A percentile compares a stretch with the other conserved stretches of the same genome.
These are phyloP conservation scores for Drosophila paracracens DNA, from an alignment of 2,888 invertebrate species.

Conservation along the genomic window DNA sequence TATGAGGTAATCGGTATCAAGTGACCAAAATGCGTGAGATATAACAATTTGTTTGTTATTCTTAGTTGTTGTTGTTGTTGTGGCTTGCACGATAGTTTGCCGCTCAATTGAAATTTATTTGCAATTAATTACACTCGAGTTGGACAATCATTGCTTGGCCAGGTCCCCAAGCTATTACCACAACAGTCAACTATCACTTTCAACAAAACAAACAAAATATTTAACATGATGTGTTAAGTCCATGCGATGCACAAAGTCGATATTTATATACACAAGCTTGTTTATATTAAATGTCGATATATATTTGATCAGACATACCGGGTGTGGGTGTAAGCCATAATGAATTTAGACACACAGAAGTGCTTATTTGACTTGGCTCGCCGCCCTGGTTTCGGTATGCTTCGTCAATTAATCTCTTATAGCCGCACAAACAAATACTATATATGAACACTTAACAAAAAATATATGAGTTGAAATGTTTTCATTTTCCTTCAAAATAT, in stretches of 20 bases:
- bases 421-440: constrained; percentile 1
- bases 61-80: constrained; percentile 37
- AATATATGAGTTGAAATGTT: neutral
- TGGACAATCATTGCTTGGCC: constrained; percentile 16
- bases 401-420: constrained; percentile 44
- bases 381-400: constrained; percentile 45
- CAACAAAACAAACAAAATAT: constrained; percentile 1
- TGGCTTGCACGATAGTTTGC: constrained; percentile 41
- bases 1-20: constrained; percentile 84
- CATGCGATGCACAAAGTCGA: neutral
- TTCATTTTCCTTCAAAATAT: neutral
- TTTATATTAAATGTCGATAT: constrained; percentile 26
- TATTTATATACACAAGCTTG: neutral
- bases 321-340: constrained; percentile 34
- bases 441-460: neutral
- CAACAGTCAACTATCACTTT: constrained; percentile 5
- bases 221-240: constrained; percentile 6
- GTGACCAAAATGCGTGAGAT: constrained; percentile 84
- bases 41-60: constrained; percentile 56
- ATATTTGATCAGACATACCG: constrained; percentile 49
- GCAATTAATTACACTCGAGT: constrained; percentile 14
- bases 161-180: constrained; percentile 1
- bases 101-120: constrained; percentile 45
- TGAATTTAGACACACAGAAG: constrained; percentile 39
- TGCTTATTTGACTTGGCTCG: constrained; percentile 57